Evolutionary conservation across 92 coral and sea anemone genomes (phyloP).

Genomic region (Epizoanthus rinbou): DNA sequence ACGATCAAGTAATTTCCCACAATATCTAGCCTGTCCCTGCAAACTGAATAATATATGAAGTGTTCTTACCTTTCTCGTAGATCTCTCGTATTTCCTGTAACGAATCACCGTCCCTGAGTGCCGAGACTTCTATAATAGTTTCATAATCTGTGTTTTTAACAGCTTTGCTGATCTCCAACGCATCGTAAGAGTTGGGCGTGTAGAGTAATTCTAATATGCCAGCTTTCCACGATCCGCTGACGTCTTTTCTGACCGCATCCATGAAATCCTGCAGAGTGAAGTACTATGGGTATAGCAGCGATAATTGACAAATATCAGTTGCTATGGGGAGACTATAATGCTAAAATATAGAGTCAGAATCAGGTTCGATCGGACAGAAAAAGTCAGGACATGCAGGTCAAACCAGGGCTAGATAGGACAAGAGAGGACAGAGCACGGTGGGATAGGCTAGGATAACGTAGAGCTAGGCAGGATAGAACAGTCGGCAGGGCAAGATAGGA

Average conservation of each 20-base stretch:
- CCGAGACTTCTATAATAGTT: background rate
- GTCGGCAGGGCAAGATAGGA: too few species aligned
- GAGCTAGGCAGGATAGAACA: too few species aligned
- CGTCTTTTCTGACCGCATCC: background rate
- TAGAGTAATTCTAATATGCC: conserved; percentile 10
- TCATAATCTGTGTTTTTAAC: background rate
- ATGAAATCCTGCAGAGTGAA: conserved; percentile 5
- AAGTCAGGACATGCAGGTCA: background rate
- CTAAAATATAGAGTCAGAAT: background rate
- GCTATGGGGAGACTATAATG: background rate
- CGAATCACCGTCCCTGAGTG: background rate
- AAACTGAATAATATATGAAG: background rate
- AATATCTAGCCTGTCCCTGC: too few species aligned
- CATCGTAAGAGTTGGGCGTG: conserved; percentile 1
- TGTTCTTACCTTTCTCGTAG: conserved; percentile 6
- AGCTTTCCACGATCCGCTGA: conserved; percentile 11
- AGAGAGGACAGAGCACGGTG: too few species aligned
- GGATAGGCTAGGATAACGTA: too few species aligned
- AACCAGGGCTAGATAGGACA: too few species aligned
- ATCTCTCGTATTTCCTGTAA: background rate
- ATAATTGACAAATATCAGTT: background rate
- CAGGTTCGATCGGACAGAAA: too few species aligned
- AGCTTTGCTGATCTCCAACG: conserved; percentile 12
- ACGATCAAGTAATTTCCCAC: too few species aligned
- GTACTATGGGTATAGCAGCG: background rate